Evolutionary conservation across 2,797 vertebrate species (phyloP).

Genomic region (Agapornis canus): DNA sequence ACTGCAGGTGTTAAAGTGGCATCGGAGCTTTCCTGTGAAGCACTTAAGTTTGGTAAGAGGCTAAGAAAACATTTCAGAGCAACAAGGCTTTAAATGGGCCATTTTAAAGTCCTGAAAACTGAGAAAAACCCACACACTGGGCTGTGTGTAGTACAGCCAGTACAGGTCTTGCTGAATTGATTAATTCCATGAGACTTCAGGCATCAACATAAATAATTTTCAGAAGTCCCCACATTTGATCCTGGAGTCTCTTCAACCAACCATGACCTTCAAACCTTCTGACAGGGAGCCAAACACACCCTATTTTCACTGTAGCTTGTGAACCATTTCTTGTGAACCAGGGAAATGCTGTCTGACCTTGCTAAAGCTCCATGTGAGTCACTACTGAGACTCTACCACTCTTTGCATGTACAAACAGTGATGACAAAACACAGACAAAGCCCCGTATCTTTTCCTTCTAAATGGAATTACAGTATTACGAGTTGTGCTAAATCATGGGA

Average conservation of each 20-base stretch:
- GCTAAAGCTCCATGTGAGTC: not conserved
- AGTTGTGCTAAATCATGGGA: not conserved
- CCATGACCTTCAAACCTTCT: not conserved
- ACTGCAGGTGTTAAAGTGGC: not conserved
- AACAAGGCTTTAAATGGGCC: not conserved
- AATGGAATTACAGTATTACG: not conserved
- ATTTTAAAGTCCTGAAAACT: not conserved
- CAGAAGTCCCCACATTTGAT: fast-evolving
- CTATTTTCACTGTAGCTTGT: not conserved
- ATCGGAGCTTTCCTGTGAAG: not conserved
- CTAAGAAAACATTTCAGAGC: not conserved
- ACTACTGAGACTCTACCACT: not conserved
- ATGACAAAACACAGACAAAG: not conserved
- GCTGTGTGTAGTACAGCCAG: not conserved
- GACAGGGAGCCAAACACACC: not conserved
- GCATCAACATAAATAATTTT: not conserved
- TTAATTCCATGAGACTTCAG: not conserved
- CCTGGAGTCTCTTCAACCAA: not conserved
- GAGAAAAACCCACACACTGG: not conserved
- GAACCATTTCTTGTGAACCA: not conserved
- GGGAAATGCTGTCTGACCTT: not conserved
- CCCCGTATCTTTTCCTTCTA: not conserved
- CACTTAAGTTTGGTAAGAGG: not conserved
- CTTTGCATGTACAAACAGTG: not conserved
- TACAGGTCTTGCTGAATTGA: not conserved